Percentiles rank a stretch among this genome's conserved stretches.
These are phyloP conservation scores for Siniperca chuatsi DNA, from an alignment of 2,113 vertebrate species.

Conservation along the genomic window DNA sequence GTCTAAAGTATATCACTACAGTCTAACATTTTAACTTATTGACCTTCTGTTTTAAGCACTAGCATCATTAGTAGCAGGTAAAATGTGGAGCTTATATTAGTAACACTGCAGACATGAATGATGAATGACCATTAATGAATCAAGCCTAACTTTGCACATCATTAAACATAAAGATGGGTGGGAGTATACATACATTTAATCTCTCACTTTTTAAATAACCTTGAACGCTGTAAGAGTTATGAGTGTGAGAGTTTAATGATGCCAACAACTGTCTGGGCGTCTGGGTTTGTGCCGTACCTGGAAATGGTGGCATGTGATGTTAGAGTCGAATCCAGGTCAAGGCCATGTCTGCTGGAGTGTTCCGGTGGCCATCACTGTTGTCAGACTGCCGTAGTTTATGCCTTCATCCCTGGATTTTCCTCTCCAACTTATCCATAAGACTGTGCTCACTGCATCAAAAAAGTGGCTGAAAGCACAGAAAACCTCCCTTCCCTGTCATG, in stretches of 20 bases:
- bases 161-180: constrained; percentile 63
- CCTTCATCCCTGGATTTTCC: constrained; percentile 28
- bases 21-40: constrained; percentile 23
- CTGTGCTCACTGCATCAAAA: constrained; percentile 44
- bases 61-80: constrained; percentile 49
- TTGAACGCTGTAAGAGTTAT: constrained; percentile 48
- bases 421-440: background rate
- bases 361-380: constrained; percentile 48
- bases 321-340: constrained; percentile 65
- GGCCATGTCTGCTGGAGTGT: constrained; percentile 48
- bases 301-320: constrained; percentile 35
- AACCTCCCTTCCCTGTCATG: constrained; percentile 28
- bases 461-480: constrained; percentile 66
- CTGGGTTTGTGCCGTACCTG: constrained; percentile 17
- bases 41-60: constrained; percentile 17
- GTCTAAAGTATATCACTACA: background rate
- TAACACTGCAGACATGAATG: constrained; percentile 47
- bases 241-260: constrained; percentile 39
- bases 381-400: constrained; percentile 28
- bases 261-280: constrained; percentile 38
- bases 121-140: constrained; percentile 62
- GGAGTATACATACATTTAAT: constrained; percentile 40
- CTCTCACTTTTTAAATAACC: constrained; percentile 60
- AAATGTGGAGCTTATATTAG: constrained; percentile 34
- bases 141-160: constrained; percentile 49